phyloP scores from a whole-genome alignment of 1,140 invertebrate genomes.

The Lutraria rhynchaena region DNA sequence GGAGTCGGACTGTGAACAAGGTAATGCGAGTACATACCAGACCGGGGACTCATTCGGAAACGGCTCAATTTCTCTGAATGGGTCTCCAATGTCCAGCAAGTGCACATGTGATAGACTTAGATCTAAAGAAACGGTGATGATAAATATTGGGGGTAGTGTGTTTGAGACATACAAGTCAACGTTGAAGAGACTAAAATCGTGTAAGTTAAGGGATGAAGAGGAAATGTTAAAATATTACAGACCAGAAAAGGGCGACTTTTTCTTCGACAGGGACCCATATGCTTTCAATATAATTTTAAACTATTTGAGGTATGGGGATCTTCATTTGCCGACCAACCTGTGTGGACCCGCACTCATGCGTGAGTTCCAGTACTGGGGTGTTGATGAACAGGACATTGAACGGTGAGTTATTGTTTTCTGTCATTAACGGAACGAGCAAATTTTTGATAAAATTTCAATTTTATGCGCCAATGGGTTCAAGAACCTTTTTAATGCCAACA shows the following conservation, averaged over 20 bases:
- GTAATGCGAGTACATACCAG: constrained; percentile 30
- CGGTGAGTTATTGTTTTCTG: constrained; percentile 15
- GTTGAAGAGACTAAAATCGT: constrained; percentile 69
- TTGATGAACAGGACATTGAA: constrained; percentile 78
- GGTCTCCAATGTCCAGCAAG: constrained; percentile 41
- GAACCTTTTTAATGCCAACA: no score
- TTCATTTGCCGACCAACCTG: constrained; percentile 78
- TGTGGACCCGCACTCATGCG: constrained; percentile 77
- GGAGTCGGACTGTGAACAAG: constrained; percentile 33
- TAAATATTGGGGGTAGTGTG: constrained; percentile 77
- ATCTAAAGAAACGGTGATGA: constrained; percentile 70
- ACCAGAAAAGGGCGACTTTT: constrained; percentile 87
- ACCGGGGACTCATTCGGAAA: neutral
- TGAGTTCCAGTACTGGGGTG: constrained; percentile 80
- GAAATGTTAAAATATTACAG: constrained; percentile 76
- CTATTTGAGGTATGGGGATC: constrained; percentile 77
- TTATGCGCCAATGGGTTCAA: no score
- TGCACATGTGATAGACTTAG: constrained; percentile 82
- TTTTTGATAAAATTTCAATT: neutral
- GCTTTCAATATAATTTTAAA: constrained; percentile 76
- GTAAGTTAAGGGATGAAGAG: constrained; percentile 69
- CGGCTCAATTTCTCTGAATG: constrained; percentile 18
- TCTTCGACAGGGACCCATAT: constrained; percentile 78
- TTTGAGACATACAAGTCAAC: constrained; percentile 77
- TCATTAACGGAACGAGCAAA: neutral